Base-by-base conservation (phyloP, 2,888 invertebrate species). In the Carcina quercana region DNA sequence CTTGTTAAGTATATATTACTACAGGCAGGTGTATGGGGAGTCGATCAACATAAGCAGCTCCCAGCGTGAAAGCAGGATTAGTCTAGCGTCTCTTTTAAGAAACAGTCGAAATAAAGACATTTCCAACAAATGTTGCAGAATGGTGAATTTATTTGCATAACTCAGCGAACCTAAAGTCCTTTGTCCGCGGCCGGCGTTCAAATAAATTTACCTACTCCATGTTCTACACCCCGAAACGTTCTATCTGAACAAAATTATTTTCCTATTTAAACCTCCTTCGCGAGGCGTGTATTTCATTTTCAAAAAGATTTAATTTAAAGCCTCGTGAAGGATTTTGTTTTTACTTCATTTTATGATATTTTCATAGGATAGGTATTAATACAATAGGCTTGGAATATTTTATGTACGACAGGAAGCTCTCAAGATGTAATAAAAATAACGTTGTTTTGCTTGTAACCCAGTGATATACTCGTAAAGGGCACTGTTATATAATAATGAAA, bases 91-190 rank as follows among this genome's bases (percentile, higher is more conserved):
- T 61, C 68, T 74, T 75, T 73, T 73, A 73, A 79, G 78, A 74
- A 79, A 73, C 72, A 65, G 67, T 70, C 61, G 66, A 78, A 78
- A 79, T 79, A 78, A 79, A 78, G 78, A 76, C 79, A 76, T 80
- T 78, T 62, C 67, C 68, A 75, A 79, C 82, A 82, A 82, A 79
- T 82, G 82, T 82, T 80, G 78, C 82, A 75, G 71, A 78, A 76
- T 78, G 76, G 76, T 74, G 79, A 80, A 80, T 80, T 78, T 79
- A 82, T 82, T 82, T 82, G 79, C 79, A 80, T 82, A 82, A 78
- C 75, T 82, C 78, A 69, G 66, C 70, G 72, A 78, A 75, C 71
- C 76, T 71, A 71, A 80, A 78, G n/a, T 74, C 80, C 75, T 78
- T 79, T 80, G 79, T 76, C 79, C 76, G 76, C 67, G 56, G 63